These are phyloP conservation scores for Gyps fulvus DNA, from an alignment of 2,113 vertebrate genomes.

Conservation along the genomic window DNA sequence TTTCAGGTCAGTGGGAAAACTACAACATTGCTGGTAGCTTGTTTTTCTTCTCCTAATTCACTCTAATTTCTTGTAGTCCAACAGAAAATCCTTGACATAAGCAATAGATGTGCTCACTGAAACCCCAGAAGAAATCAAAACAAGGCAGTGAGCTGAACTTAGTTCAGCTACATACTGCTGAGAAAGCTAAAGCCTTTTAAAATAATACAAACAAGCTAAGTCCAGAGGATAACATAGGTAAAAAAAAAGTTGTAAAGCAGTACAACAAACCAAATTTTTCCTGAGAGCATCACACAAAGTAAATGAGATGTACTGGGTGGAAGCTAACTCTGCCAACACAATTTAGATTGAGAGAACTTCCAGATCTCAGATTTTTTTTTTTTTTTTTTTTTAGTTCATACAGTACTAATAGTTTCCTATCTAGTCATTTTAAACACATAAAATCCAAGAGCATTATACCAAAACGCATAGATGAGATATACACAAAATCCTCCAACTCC, in stretches of 20 bases:
- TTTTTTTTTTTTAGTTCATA: neutral
- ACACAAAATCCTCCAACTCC: neutral
- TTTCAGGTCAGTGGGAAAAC: neutral
- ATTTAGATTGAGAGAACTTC: neutral
- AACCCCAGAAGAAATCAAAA: conserved; percentile 19
- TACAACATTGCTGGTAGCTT: neutral
- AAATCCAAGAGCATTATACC: neutral
- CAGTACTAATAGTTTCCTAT: neutral
- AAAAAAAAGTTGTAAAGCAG: neutral
- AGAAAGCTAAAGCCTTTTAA: neutral
- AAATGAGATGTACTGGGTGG: neutral
- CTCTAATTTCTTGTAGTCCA: neutral
- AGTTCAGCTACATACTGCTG: neutral
- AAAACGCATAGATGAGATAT: neutral
- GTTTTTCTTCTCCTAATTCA: neutral
- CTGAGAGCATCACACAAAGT: neutral
- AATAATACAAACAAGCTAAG: neutral
- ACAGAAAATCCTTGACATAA: neutral
- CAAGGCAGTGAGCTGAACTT: neutral
- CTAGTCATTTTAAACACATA: neutral
- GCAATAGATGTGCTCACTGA: neutral
- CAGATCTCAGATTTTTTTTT: too few relatives aligned
- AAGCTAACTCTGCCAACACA: neutral
- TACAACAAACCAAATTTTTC: neutral
- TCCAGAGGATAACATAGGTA: neutral